Evolutionary conservation across 2,797 vertebrate species (phyloP).

Genomic region (Crypturellus tataupa): DNA sequence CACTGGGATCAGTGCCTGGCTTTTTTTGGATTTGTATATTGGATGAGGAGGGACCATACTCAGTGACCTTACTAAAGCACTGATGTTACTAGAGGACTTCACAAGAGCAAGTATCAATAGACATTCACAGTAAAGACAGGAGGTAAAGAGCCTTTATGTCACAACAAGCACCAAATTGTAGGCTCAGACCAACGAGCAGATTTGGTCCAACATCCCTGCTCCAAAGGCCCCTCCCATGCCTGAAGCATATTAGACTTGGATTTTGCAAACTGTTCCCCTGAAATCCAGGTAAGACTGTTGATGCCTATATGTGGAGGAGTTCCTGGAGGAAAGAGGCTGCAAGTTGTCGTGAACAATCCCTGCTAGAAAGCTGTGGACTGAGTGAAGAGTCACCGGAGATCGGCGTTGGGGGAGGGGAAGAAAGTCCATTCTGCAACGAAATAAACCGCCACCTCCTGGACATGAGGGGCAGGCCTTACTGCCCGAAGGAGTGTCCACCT

Average conservation of each 20-base stretch:
- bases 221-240: not conserved
- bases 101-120: not conserved
- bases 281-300: constrained; percentile 13
- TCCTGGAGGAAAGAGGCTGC: too few species aligned
- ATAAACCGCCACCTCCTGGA: too few species aligned
- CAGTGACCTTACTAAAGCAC: not conserved
- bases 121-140: not conserved
- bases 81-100: not conserved
- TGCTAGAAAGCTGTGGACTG: too few species aligned
- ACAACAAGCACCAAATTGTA: not conserved
- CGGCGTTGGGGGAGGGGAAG: too few species aligned
- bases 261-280: not conserved
- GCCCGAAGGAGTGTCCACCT: too few species aligned
- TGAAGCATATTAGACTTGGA: not conserved
- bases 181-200: rapidly evolving
- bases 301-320: too few species aligned
- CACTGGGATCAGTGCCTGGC: rapidly evolving
- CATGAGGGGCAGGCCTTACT: too few species aligned
- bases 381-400: too few species aligned
- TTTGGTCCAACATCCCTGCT: not conserved
- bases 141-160: not conserved
- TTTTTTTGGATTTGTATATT: not conserved
- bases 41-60: not conserved
- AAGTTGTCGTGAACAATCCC: too few species aligned
- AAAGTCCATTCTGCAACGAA: too few species aligned